A percentile compares a stretch with the other conserved stretches of the same genome.
phyloP scores from a whole-genome alignment of 2,888 invertebrate species.

The Drosophila colorata region DNA sequence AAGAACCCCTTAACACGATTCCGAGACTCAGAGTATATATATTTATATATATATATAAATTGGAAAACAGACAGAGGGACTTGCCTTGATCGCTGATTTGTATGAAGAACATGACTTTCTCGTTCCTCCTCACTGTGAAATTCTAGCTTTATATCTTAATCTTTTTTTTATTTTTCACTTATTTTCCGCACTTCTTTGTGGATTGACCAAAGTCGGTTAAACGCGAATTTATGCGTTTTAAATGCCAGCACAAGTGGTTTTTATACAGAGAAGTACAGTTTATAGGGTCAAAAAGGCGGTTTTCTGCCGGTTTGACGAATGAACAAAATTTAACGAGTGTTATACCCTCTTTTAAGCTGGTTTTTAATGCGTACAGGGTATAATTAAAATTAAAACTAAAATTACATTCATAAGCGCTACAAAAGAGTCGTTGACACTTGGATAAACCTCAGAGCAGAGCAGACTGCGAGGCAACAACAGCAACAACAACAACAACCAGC shows the following conservation, averaged over 20 bases:
- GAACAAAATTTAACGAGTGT: background rate
- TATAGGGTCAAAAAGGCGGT: background rate
- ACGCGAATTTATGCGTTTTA: background rate
- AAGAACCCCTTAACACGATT: too few relatives aligned
- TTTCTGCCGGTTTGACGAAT: background rate
- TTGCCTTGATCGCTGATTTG: too few relatives aligned
- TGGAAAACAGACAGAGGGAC: too few relatives aligned
- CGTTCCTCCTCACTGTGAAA: too few relatives aligned
- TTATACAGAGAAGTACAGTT: background rate
- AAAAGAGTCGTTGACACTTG: slow-evolving; percentile 78
- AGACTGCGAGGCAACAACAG: slow-evolving; percentile 16
- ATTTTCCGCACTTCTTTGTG: too few relatives aligned
- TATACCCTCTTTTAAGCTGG: background rate
- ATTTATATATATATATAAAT: too few relatives aligned
- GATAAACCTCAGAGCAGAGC: slow-evolving; percentile 37
- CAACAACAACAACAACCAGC: slow-evolving; percentile 13
- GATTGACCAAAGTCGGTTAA: background rate
- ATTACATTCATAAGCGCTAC: slow-evolving; percentile 53
- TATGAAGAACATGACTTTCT: too few relatives aligned
- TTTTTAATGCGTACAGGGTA: slow-evolving; percentile 17
- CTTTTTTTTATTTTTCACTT: too few relatives aligned
- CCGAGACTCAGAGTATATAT: too few relatives aligned
- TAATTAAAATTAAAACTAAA: slow-evolving; percentile 35
- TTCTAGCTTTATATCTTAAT: too few relatives aligned
- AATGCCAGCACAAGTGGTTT: background rate